Conservation (phyloP, 2,888 invertebrate genomes). For the Caenorhabditis parvicauda region DNA sequence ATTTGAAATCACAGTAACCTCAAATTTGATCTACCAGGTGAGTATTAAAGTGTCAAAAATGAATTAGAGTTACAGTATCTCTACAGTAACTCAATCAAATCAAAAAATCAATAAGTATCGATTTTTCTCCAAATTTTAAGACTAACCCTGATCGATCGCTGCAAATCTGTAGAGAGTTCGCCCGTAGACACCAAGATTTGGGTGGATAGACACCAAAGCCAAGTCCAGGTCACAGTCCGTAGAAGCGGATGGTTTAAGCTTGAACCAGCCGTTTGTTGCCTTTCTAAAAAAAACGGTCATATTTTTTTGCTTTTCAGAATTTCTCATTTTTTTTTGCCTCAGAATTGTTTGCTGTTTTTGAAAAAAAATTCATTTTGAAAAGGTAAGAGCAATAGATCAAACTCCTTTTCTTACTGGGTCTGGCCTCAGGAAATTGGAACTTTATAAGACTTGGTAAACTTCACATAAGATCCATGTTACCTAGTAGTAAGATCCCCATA, state of each 20-base stretch:
- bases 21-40: no score
- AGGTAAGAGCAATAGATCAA: no score
- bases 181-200: slow-evolving; percentile 14
- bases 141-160: slow-evolving; percentile 30
- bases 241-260: slow-evolving; percentile 57
- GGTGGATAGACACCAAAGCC: slow-evolving; percentile 48
- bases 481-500: no score
- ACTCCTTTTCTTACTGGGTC: no score
- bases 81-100: not conserved
- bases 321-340: not conserved
- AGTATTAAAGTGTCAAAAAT: no score
- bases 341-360: not conserved
- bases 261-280: slow-evolving; percentile 49
- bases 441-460: no score
- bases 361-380: not conserved
- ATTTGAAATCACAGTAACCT: no score
- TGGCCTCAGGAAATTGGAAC: no score
- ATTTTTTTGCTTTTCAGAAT: not conserved
- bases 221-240: slow-evolving; percentile 48
- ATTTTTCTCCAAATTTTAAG: not conserved
- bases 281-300: slow-evolving; percentile 13
- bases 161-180: slow-evolving; percentile 38
- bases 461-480: no score
- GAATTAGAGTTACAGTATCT: no score
- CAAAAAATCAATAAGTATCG: not conserved